These are phyloP conservation scores for Pituophis catenifer DNA, from an alignment of 2,113 vertebrate genomes.

Conservation along the genomic window DNA sequence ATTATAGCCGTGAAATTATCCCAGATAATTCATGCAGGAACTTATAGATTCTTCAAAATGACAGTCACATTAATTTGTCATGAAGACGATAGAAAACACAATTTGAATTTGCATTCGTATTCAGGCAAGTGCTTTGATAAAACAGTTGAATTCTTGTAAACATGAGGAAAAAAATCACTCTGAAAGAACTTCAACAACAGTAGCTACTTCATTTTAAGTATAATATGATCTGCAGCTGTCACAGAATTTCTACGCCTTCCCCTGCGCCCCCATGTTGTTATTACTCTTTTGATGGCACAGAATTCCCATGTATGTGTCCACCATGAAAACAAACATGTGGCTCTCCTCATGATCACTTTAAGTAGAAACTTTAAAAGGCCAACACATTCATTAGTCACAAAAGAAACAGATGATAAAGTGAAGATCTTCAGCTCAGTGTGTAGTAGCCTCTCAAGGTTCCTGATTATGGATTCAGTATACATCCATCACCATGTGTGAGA, in stretches of 20 bases:
- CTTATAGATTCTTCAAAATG: neutral
- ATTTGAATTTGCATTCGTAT: slow-evolving; percentile 36
- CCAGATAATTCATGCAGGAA: neutral
- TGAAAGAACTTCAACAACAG: slow-evolving; percentile 41
- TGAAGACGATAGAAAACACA: slow-evolving; percentile 12
- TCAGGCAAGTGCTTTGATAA: slow-evolving; percentile 34
- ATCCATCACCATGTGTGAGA: neutral
- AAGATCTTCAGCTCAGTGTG: neutral
- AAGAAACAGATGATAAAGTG: neutral
- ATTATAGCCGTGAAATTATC: neutral
- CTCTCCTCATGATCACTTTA: neutral
- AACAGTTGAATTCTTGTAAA: slow-evolving; percentile 39
- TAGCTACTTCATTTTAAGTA: slow-evolving; percentile 29
- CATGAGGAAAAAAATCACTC: slow-evolving; percentile 45
- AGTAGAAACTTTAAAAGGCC: neutral
- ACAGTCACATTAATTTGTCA: neutral
- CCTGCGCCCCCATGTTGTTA: neutral
- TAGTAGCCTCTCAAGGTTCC: neutral
- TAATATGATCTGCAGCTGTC: neutral
- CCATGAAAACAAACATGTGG: neutral
- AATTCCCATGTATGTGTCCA: neutral
- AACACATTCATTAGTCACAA: neutral
- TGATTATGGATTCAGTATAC: neutral
- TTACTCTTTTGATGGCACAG: neutral
- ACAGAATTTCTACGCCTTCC: neutral